Evolutionary conservation across 2,888 invertebrate genomes (phyloP).

Genomic region (Apamea monoglypha): DNA sequence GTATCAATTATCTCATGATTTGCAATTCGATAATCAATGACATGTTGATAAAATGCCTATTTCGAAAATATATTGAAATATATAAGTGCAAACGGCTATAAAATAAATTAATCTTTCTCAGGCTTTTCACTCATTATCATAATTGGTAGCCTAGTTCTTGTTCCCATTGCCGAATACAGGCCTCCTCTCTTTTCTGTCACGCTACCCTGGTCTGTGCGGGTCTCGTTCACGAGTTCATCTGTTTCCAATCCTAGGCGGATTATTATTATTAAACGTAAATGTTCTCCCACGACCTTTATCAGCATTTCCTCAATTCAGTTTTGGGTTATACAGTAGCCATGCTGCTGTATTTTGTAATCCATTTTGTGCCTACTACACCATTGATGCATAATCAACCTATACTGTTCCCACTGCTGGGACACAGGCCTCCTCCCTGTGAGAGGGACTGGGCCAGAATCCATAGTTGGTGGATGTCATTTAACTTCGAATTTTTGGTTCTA

Average conservation of each 20-base stretch:
- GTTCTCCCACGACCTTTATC: neutral
- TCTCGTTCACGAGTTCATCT: neutral
- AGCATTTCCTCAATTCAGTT: neutral
- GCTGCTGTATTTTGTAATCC: neutral
- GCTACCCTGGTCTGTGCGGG: neutral
- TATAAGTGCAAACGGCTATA: too few relatives aligned
- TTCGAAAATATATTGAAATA: neutral
- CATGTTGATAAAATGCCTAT: slow-evolving; percentile 3
- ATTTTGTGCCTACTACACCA: neutral
- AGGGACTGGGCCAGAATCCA: too few relatives aligned
- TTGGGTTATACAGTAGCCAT: neutral
- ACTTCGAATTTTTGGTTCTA: too few relatives aligned
- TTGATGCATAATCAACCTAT: too few relatives aligned
- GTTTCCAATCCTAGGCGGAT: neutral
- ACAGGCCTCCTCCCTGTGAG: too few relatives aligned
- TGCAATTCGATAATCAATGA: neutral
- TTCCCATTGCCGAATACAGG: too few relatives aligned
- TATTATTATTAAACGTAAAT: neutral
- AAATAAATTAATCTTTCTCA: neutral
- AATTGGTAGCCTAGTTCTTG: too few relatives aligned
- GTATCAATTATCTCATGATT: neutral
- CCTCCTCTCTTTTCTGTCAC: neutral
- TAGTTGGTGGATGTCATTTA: too few relatives aligned
- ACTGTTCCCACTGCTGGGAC: too few relatives aligned
- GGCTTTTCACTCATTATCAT: neutral